These are phyloP conservation scores for Scopus umbretta DNA, from an alignment of 2,113 vertebrate species.

Conservation along the genomic window DNA sequence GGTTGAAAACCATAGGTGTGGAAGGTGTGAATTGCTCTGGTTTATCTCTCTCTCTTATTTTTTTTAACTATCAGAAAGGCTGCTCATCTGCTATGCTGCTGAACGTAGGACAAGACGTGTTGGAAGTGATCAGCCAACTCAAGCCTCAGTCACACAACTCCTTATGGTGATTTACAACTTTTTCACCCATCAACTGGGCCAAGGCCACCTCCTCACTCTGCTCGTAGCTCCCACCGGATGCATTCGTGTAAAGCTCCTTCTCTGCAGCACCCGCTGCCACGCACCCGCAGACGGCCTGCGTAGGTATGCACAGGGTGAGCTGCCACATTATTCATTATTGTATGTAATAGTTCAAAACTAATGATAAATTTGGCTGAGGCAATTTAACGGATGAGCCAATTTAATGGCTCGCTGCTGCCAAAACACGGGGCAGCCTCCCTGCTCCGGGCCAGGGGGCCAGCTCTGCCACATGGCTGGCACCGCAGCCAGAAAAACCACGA, in stretches of 20 bases:
- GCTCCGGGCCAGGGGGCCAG: neutral
- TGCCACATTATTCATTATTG: neutral
- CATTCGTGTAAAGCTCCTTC: neutral
- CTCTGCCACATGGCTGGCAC: neutral
- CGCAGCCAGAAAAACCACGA: neutral
- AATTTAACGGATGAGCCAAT: neutral
- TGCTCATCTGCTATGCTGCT: neutral
- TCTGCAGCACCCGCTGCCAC: neutral
- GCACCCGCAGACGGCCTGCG: fast-evolving
- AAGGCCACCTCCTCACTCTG: neutral
- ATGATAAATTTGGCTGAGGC: neutral
- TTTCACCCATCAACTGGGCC: neutral
- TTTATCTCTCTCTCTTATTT: neutral
- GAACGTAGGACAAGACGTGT: neutral
- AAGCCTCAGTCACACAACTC: neutral
- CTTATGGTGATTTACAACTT: neutral
- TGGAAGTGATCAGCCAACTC: neutral
- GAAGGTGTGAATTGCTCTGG: neutral
- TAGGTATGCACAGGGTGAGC: fast-evolving
- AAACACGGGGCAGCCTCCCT: neutral
- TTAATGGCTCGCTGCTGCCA: neutral
- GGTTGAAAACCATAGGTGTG: neutral
- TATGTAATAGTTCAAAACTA: neutral
- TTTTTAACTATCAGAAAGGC: neutral
- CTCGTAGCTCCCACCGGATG: neutral